Conservation (phyloP, 2,113 vertebrate species). For the Trinectes maculatus region DNA sequence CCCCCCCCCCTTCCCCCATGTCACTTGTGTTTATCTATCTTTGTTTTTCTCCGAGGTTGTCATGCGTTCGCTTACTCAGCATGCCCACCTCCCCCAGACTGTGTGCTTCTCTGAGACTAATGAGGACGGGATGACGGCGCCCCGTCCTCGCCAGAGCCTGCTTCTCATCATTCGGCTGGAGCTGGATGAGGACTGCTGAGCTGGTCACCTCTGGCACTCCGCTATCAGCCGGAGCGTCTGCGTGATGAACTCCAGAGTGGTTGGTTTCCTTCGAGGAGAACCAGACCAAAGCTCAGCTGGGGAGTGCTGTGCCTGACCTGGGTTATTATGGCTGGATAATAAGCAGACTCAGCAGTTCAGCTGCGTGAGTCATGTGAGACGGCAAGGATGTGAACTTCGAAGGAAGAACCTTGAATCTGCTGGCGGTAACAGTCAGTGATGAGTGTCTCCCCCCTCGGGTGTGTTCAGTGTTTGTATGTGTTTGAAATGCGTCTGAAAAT, state of each 20-base stretch:
- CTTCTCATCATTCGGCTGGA: constrained; percentile 64
- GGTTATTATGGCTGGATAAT: constrained; percentile 65
- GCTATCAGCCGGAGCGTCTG: constrained; percentile 64
- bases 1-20: background rate
- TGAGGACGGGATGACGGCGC: constrained; percentile 37
- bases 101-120: constrained; percentile 56
- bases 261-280: constrained; percentile 53
- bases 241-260: constrained; percentile 69
- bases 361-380: constrained; percentile 55
- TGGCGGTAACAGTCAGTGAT: constrained; percentile 26
- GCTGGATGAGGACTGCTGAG: constrained; percentile 59
- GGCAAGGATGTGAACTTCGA: constrained; percentile 18
- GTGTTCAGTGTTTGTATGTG: constrained; percentile 36
- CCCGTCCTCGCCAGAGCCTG: constrained; percentile 54
- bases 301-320: constrained; percentile 42
- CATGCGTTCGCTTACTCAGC: constrained; percentile 48
- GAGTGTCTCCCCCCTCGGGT: constrained; percentile 1
- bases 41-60: constrained; percentile 35
- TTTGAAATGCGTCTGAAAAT: constrained; percentile 41
- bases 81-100: constrained; percentile 46
- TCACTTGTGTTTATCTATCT: constrained; percentile 35
- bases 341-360: constrained; percentile 73
- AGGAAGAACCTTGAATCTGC: constrained; percentile 25
- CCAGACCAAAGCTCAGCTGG: constrained; percentile 72
- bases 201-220: constrained; percentile 63